Evolutionary conservation across 2,797 vertebrate genomes (phyloP).

Genomic region (Cyclura pinguis): DNA sequence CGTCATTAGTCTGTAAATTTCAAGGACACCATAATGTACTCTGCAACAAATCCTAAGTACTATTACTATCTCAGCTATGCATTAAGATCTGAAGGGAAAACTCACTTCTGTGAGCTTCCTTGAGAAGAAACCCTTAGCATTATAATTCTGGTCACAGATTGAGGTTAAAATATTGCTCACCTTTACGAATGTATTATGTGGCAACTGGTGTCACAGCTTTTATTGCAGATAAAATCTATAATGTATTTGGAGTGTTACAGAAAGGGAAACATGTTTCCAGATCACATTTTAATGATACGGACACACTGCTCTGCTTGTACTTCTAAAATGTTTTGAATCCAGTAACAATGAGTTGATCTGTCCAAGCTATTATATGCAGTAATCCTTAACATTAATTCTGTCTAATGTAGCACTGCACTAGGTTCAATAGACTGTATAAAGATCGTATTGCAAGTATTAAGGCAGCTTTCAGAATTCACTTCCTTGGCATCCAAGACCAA

Average conservation of each 20-base stretch:
- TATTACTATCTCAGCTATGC: conserved; percentile 68
- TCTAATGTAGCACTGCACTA: conserved; percentile 57
- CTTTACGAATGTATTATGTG: conserved; percentile 82
- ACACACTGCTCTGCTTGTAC: conserved; percentile 69
- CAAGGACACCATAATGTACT: conserved; percentile 79
- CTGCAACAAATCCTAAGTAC: conserved; percentile 61
- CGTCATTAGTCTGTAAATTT: conserved; percentile 78
- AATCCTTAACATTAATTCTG: conserved; percentile 64
- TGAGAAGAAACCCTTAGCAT: conserved; percentile 70
- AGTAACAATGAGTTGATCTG: conserved; percentile 66
- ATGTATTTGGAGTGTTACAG: conserved; percentile 78
- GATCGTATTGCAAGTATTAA: conserved; percentile 6
- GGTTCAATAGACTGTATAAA: conserved; percentile 57
- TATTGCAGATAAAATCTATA: conserved; percentile 82
- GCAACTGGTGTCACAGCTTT: conserved; percentile 77
- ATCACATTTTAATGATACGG: conserved; percentile 78
- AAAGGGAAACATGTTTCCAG: conserved; percentile 76
- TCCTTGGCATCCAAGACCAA: conserved; percentile 25
- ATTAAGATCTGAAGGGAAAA: conserved; percentile 72
- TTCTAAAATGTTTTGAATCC: conserved; percentile 71
- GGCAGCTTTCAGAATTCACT: conserved; percentile 56
- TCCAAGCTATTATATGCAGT: conserved; percentile 50
- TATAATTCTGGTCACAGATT: conserved; percentile 79
- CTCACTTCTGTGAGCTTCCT: conserved; percentile 63
- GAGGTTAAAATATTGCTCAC: conserved; percentile 81